Base-by-base conservation (phyloP, 2,888 invertebrate genomes). In the Trachelus tabidus region DNA sequence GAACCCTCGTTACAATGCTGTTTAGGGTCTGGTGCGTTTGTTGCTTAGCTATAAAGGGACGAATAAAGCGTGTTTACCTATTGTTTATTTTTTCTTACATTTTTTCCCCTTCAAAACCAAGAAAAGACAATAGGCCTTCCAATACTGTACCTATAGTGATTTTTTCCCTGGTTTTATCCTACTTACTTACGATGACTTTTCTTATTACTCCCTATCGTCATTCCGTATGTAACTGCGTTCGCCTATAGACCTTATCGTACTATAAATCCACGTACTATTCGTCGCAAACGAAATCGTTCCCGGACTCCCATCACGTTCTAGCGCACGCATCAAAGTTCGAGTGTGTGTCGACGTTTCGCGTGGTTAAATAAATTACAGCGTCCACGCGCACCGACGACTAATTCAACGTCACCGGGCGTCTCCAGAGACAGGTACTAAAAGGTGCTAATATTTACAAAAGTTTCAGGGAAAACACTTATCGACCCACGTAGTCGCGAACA, bases 321-420 rank as follows among this genome's bases (percentile, higher is more conserved):
- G 56, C 23, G 56, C 56, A 23, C 23, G 56, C 56, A 56, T 56
- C 56, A 56, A 56, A 56, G 56, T 23, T 56, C 56, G 23, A 56
- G 56, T 56, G 56, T 56, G 56, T 56, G 9, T 56, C 56, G 56
- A 9, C 23, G 56, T 56, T 56, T 23, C 23, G 56, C 56, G 83
- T 80, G 79, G 76, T 78, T 68, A 82, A 83, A 85, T 87, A 85
- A 86, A 87, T 88, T 84, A 86, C 82, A 81, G 79, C 82, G 80
- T 82, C 83, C 82, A 83, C 83, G 83, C 84, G 81, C 79, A 76
- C 56, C 73, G 68, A 76, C 69, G 71, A 79, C 73, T 71, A 34
- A 23, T 56, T 56, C 56, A 56, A 23, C 23, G 23, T 56, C 9
- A 23, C 23, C 56, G 33, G 23, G 71, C 71, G 31, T 30, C 30